Evolutionary conservation across 2,888 invertebrate genomes (phyloP), one percentile per base, ranked within the genome.

Genomic region (Drosophila lacicola): DNA sequence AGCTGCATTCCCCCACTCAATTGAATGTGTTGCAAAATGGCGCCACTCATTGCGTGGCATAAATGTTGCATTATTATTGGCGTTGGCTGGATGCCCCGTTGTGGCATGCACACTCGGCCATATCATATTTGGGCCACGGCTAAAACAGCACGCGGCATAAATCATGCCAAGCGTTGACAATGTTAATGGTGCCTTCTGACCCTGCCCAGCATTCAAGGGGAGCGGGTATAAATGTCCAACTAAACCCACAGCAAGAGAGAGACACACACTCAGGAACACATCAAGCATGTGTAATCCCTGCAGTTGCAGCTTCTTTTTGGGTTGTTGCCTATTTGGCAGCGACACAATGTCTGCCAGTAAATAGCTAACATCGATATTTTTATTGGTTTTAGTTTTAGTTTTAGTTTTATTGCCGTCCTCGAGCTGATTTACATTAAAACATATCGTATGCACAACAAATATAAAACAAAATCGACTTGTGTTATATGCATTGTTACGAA

Each of bases 61-160:
- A 46, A 46, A 14, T 66, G 55, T 55, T 54, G 65, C 77, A 53
- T 49, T 71, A 65, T 45, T 60, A 53, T 64, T 39, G 55, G 13
- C 34, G 53, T 21, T 57, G 39, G 17, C 46, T 47, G 33, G 29
- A 11, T 5, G 19, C 41, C 39, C n/a, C 37, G 39, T 17, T 34
- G 25, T 13, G 29, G 25, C 42, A 47, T 2, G 25, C 42, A 67
- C 47, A 49, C 8, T 57, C 41, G 34, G 54, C 37, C 54, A 50
- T 55, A 44, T 53, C 64, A 70, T 68, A 87, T 82, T 82, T 82
- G 82, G 70, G 80, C 73, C 49, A 61, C 63, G 82, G 77, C 85
- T 73, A 57, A 72, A 77, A 67, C 51, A 64, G 63, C 62, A 61
- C 29, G 8, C 19, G 58, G 62, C 56, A 83, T 78, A 81, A 87